Base-by-base conservation (phyloP, 2,113 vertebrate genomes). In the Cyrtonyx montezumae region DNA sequence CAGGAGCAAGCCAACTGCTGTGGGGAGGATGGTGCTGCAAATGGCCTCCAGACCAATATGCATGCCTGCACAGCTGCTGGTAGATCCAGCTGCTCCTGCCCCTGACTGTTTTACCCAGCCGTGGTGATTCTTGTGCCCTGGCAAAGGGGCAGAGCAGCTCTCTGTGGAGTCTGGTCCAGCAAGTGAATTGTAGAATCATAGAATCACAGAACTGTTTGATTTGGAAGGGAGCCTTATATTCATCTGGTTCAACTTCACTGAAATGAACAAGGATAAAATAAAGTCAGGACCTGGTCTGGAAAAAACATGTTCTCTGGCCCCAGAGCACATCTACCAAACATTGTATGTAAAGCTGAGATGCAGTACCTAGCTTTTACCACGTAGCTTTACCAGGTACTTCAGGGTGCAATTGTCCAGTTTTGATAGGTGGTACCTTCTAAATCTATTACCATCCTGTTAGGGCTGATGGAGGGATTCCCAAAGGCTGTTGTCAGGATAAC, bases 1-100 rank as follows among this genome's bases (percentile, higher is more conserved):
- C 85, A 94, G 68, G 69, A 92, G 85, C 16, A 2, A 95, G 86
- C 88, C 93, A 95, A 90, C 93, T 94, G 94, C 87, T 91, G 61
- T 84, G 68, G 79, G 73, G 89, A 93, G 87, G 70, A 89, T 58
- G 26, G 78, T 87, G 81, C 84, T 89, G 89, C 4, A 26, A 77
- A 94, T 92, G 90, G 91, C 94, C 93, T 88, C 85, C 21, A 30
- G 95, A 95, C 86, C 95, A 0, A 95, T 96, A 94, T 96, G 88
- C 93, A 48, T 3, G 88, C 92, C 77, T 94, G 92, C 80, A 58
- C 0, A 49, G 83, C 74, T 93, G 86, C 95, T 95, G 95, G 94
- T 96, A 91, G 90, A 76, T 94, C 87, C 94, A 96, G 91, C 90
- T 94, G 94, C 90, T 94, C 45, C 79, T 94, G 91, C 69, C 70